These are phyloP conservation scores for Dendrolimus houi DNA, from an alignment of 2,888 invertebrate species.

Conservation along the genomic window DNA sequence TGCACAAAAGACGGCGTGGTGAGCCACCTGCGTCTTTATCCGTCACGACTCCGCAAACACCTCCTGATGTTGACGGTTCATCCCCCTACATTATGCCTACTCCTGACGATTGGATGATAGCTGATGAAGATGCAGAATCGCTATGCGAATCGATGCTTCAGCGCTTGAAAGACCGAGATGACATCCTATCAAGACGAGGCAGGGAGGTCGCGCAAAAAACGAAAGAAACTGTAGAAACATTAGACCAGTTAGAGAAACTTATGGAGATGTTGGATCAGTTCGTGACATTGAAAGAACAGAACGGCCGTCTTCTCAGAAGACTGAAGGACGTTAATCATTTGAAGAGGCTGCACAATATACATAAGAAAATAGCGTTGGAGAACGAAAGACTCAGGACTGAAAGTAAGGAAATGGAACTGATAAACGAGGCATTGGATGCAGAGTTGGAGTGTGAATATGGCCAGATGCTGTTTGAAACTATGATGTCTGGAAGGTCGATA, in stretches of 20 bases:
- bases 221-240: slow-evolving; percentile 78
- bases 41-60: slow-evolving; percentile 50
- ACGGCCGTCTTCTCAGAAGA: slow-evolving; percentile 79
- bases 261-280: slow-evolving; percentile 87
- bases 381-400: slow-evolving; percentile 53
- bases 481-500: slow-evolving; percentile 73
- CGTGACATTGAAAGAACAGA: slow-evolving; percentile 82
- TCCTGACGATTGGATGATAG: slow-evolving; percentile 49
- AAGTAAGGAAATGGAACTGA: slow-evolving; percentile 47
- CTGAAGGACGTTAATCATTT: slow-evolving; percentile 84
- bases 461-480: slow-evolving; percentile 79
- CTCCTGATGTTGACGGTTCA: slow-evolving; percentile 60
- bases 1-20: slow-evolving; percentile 62
- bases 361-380: slow-evolving; percentile 65
- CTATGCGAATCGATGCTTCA: slow-evolving; percentile 60
- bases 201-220: slow-evolving; percentile 73
- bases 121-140: slow-evolving; percentile 44
- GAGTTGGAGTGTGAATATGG: slow-evolving; percentile 79
- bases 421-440: slow-evolving; percentile 68
- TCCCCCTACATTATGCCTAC: slow-evolving; percentile 60
- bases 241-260: slow-evolving; percentile 88
- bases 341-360: slow-evolving; percentile 78
- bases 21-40: slow-evolving; percentile 59
- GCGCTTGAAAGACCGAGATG: slow-evolving; percentile 51
- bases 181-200: slow-evolving; percentile 69